A percentile compares a stretch with the other conserved stretches of the same genome.
phyloP scores from a whole-genome alignment of 2,113 vertebrate species.

The Solea senegalensis region DNA sequence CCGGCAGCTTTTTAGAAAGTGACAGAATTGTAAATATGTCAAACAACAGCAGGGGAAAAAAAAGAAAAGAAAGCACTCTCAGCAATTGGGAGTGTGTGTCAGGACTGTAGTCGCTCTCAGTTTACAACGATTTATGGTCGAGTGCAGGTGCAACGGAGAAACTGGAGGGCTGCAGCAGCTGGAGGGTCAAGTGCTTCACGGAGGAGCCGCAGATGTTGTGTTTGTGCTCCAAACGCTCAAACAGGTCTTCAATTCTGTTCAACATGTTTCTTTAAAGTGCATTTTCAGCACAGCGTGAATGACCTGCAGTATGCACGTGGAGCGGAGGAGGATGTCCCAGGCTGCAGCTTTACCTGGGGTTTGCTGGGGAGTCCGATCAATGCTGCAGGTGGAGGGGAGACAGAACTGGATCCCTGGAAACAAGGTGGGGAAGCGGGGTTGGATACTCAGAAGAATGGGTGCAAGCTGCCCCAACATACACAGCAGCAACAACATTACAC shows the following conservation, averaged over 20 bases:
- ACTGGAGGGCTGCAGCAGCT: constrained; percentile 48
- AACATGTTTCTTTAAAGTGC: too few relatives aligned
- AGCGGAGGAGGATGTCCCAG: constrained; percentile 7
- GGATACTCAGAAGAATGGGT: constrained; percentile 63
- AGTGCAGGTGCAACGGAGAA: background rate
- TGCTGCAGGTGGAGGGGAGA: constrained; percentile 78
- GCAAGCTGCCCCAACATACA: constrained; percentile 44
- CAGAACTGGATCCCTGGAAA: constrained; percentile 84
- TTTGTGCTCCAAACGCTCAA: constrained; percentile 26
- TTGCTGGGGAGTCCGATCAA: constrained; percentile 75
- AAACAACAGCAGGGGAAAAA: background rate
- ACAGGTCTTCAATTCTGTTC: too few relatives aligned
- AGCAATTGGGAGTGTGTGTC: constrained; percentile 31
- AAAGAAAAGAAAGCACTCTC: constrained; percentile 19
- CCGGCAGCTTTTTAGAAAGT: constrained; percentile 8
- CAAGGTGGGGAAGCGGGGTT: constrained; percentile 57
- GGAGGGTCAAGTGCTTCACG: constrained; percentile 29
- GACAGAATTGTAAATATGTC: constrained; percentile 33
- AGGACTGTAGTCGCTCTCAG: background rate
- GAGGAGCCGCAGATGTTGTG: constrained; percentile 62
- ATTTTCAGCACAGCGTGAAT: background rate
- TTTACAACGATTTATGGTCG: constrained; percentile 7
- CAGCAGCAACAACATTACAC: constrained; percentile 14
- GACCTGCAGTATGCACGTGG: background rate
- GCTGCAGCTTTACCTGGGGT: constrained; percentile 75